A percentile compares a stretch with the other conserved stretches of the same genome.
Evolutionary conservation across 2,888 invertebrate genomes (phyloP).

Genomic region (Sinhomidia bicolor): DNA sequence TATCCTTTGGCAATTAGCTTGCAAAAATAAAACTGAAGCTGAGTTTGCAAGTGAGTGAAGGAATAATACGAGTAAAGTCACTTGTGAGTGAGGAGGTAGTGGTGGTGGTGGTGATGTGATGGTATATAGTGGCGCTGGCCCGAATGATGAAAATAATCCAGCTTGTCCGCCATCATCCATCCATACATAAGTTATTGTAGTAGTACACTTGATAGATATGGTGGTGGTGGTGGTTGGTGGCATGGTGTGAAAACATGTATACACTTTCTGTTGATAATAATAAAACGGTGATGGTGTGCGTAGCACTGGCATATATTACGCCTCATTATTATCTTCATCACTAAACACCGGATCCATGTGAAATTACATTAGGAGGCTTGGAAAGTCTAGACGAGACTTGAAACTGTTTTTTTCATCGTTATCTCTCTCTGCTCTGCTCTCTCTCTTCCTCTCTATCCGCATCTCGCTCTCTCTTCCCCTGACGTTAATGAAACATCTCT

Average conservation of each 20-base stretch:
- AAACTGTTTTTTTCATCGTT: neutral
- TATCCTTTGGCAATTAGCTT: slow-evolving; percentile 57
- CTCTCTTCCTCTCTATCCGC: neutral
- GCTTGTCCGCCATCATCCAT: neutral
- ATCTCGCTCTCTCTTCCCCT: neutral
- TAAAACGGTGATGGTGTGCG: neutral
- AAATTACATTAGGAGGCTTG: slow-evolving; percentile 12
- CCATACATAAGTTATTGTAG: slow-evolving; percentile 6
- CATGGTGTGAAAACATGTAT: neutral
- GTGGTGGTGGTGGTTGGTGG: neutral
- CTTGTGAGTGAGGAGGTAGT: too few relatives aligned
- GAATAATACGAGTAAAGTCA: neutral
- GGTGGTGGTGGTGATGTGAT: neutral
- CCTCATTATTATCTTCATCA: slow-evolving; percentile 20
- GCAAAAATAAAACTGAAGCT: slow-evolving; percentile 5
- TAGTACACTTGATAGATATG: neutral
- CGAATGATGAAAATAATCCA: slow-evolving; percentile 32
- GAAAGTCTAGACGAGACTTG: neutral
- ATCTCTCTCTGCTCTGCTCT: slow-evolving; percentile 5
- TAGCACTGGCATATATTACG: neutral
- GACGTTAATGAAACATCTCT: slow-evolving; percentile 50
- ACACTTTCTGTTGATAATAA: neutral
- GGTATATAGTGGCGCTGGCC: too few relatives aligned
- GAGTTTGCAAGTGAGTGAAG: neutral
- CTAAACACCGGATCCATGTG: neutral